These are phyloP conservation scores for Suricata suricatta DNA, from an alignment of 2,113 vertebrate genomes.

Conservation along the genomic window DNA sequence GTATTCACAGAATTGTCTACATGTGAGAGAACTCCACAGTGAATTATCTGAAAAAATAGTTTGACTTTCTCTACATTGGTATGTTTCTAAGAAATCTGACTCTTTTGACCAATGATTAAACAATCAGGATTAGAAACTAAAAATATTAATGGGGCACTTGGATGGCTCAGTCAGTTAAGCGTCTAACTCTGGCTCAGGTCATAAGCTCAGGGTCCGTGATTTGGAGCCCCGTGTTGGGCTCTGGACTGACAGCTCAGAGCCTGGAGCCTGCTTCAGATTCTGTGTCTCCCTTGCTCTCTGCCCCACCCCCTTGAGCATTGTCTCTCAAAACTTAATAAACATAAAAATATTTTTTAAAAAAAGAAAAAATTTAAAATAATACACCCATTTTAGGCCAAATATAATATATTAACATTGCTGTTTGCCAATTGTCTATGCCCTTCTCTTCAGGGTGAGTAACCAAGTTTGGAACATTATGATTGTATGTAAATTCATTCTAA, in stretches of 20 bases:
- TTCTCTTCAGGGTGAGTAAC: conserved; percentile 32
- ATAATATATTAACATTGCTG: conserved; percentile 52
- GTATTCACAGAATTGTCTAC: neutral
- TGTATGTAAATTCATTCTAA: conserved; percentile 39
- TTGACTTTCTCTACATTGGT: neutral
- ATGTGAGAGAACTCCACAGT: neutral
- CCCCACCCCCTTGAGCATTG: too few species aligned
- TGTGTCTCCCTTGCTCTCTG: too few species aligned
- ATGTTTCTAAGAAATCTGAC: neutral
- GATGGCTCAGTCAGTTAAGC: too few species aligned
- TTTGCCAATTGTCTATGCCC: conserved; percentile 43
- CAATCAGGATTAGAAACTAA: conserved; percentile 15
- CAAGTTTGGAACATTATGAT: conserved; percentile 53
- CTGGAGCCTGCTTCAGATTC: too few species aligned
- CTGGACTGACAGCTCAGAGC: too few species aligned
- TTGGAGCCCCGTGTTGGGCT: too few species aligned
- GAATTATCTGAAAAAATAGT: neutral
- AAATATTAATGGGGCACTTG: neutral
- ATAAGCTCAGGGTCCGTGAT: too few species aligned
- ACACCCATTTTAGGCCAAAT: neutral
- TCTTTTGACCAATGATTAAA: neutral
- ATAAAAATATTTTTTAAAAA: neutral
- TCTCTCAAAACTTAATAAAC: too few species aligned
- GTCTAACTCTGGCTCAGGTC: too few species aligned
- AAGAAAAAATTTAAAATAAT: conserved; percentile 42